Conservation (phyloP, 2,113 vertebrate genomes). For the Australoheros scitulus region DNA sequence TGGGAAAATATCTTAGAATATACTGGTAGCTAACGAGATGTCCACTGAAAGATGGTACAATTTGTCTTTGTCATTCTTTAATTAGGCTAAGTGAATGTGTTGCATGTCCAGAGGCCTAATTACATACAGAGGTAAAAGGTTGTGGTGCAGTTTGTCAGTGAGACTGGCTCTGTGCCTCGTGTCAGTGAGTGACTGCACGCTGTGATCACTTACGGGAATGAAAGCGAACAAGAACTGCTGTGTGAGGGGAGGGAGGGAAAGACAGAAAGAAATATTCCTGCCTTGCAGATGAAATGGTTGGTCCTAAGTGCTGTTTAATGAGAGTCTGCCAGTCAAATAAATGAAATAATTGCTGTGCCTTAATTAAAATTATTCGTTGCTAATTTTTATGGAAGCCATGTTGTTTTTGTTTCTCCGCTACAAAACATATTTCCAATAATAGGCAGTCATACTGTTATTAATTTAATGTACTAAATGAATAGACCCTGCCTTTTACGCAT, state of each 20-base stretch:
- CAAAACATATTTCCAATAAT: conserved; percentile 55
- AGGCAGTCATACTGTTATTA: not conserved
- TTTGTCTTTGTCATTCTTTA: conserved; percentile 46
- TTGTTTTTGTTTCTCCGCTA: conserved; percentile 16
- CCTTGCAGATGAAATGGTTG: conserved; percentile 43
- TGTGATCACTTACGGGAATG: conserved; percentile 67
- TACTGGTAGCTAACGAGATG: not conserved
- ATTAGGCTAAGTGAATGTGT: conserved; percentile 60
- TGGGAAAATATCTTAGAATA: not conserved
- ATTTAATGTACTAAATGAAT: not conserved
- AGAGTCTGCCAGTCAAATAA: conserved; percentile 58
- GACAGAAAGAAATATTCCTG: conserved; percentile 5
- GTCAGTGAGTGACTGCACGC: conserved; percentile 35
- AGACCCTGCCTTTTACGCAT: not conserved
- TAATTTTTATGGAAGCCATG: conserved; percentile 46
- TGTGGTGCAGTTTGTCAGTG: conserved; percentile 55
- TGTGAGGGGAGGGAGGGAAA: not conserved
- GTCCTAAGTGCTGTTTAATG: conserved; percentile 68
- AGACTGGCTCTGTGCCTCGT: conserved; percentile 13
- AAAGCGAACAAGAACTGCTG: conserved; percentile 28
- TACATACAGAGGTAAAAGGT: conserved; percentile 62
- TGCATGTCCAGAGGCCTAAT: conserved; percentile 49
- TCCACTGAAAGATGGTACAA: not conserved
- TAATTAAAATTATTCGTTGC: conserved; percentile 65
- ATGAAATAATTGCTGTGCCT: conserved; percentile 57